Conservation (phyloP, 2,797 vertebrate genomes). For the Acomys russatus region DNA sequence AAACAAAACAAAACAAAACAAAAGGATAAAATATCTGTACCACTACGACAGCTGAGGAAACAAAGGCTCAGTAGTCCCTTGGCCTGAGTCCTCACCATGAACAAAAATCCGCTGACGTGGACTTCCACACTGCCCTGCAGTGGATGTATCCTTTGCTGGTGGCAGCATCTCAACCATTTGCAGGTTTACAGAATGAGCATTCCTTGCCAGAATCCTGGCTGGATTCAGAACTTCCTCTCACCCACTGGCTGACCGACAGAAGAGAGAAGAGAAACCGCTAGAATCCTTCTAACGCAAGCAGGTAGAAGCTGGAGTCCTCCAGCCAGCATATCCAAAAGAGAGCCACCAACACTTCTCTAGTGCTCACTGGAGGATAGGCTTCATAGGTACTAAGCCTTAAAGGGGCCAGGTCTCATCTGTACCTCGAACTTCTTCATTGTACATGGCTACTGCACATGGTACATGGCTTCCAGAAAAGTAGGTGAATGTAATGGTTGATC, state of each 20-base stretch:
- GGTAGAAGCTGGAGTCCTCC: not conserved
- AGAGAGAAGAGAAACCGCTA: not conserved
- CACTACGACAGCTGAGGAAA: not conserved
- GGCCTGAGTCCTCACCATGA: not conserved
- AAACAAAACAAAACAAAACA: no score
- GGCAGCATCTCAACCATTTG: not conserved
- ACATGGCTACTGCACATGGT: not conserved
- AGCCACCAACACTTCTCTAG: not conserved
- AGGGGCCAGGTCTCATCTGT: not conserved
- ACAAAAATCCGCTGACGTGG: not conserved
- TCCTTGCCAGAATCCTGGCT: not conserved
- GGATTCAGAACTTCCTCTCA: not conserved
- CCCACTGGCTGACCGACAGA: not conserved
- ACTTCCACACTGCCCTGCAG: accelerated
- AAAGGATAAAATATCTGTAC: no score
- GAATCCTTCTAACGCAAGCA: not conserved
- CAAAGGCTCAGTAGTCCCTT: not conserved
- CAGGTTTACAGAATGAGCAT: not conserved
- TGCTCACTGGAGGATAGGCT: not conserved
- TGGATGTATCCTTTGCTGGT: not conserved
- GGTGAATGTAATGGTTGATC: not conserved
- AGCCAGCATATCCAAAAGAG: not conserved
- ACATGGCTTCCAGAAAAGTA: not conserved
- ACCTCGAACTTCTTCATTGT: not conserved
- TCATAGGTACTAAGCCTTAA: not conserved